Conservation (phyloP, 2,888 invertebrate species). For the Rhaphigaster nebulosa region DNA sequence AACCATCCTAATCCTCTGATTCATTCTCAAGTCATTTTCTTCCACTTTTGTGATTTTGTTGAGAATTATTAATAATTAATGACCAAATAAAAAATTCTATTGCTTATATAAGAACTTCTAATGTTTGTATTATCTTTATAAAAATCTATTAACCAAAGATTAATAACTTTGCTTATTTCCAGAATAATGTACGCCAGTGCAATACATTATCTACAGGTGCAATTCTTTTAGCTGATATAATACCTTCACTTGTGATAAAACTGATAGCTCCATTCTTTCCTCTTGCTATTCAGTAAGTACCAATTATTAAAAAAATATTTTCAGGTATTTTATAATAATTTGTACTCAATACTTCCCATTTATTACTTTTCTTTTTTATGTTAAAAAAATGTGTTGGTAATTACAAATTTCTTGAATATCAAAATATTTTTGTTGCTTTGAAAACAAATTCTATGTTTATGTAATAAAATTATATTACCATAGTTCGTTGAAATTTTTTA, state of each 20-base stretch:
- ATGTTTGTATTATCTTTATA: neutral
- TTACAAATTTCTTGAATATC: too few species aligned
- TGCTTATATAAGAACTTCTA: neutral
- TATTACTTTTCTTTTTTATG: neutral
- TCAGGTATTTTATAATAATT: neutral
- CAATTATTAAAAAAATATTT: neutral
- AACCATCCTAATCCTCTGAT: neutral
- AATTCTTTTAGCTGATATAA: constrained; percentile 83
- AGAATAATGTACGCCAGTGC: constrained; percentile 70
- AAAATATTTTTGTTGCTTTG: neutral
- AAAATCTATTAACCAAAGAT: neutral
- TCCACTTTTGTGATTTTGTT: neutral
- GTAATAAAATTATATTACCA: neutral
- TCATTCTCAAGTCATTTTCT: neutral
- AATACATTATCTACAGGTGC: constrained; percentile 81
- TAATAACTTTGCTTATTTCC: neutral
- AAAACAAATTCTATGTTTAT: neutral
- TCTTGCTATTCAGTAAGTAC: constrained; percentile 73
- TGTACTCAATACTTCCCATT: neutral
- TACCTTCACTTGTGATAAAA: constrained; percentile 81
- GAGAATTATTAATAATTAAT: neutral
- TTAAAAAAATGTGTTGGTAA: too few species aligned
- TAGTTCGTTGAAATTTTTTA: neutral
- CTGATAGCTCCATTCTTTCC: constrained; percentile 80
- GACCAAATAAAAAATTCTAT: neutral